These are phyloP conservation scores for Luscinia luscinia DNA, from an alignment of 2,797 vertebrate genomes.

Conservation along the genomic window DNA sequence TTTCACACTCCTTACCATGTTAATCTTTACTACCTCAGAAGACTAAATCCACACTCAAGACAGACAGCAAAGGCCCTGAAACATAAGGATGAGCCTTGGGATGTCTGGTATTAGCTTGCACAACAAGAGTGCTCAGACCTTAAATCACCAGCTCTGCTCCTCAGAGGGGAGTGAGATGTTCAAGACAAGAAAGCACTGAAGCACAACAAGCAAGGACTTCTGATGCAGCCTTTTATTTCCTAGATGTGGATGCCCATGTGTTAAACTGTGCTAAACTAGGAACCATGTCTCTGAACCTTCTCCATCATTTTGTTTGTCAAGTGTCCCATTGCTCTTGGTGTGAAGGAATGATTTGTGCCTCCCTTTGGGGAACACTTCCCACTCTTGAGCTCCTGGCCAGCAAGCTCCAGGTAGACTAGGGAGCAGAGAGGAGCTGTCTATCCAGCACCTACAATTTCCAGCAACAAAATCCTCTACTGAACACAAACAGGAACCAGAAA, in stretches of 20 bases:
- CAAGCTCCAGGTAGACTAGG: background rate
- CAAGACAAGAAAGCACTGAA: background rate
- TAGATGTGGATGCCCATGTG: background rate
- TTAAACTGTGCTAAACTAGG: background rate
- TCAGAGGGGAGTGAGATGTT: background rate
- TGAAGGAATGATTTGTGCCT: background rate
- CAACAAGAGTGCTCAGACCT: background rate
- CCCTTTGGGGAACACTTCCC: background rate
- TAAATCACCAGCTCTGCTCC: background rate
- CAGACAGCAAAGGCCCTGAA: background rate
- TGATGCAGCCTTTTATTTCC: background rate
- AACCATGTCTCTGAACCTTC: background rate
- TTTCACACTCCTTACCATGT: background rate
- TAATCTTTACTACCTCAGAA: background rate
- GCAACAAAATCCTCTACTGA: background rate
- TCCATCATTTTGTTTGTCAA: background rate
- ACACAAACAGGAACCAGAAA: background rate
- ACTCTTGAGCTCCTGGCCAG: background rate
- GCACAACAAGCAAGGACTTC: background rate
- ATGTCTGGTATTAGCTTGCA: background rate
- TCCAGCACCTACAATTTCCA: background rate
- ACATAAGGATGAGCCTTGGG: background rate
- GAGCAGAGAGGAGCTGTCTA: background rate
- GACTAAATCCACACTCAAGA: background rate
- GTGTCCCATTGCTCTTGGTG: background rate